Base-by-base conservation (phyloP, 2,797 vertebrate genomes). In the Typhlichthys eigenmanni region DNA sequence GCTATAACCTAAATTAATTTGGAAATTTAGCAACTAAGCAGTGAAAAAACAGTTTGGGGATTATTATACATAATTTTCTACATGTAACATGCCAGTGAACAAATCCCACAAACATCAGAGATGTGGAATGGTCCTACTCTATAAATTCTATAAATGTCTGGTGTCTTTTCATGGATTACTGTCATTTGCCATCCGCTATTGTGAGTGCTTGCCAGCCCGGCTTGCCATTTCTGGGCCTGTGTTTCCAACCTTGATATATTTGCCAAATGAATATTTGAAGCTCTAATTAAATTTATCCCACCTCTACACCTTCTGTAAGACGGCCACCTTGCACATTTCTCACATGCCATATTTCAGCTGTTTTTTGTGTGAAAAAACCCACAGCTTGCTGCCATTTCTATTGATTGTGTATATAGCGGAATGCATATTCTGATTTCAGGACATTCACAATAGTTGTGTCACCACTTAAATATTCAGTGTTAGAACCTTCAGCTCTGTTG, bases 231-330 rank as follows among this genome's bases (percentile, higher is more conserved):
- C 94, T 94, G 93, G 88, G 90, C 88, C 90, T 76, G 85, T 82
- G 92, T 93, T 88, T 92, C 82, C 86, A 95, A 95, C 93, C 95
- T 94, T 94, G 94, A 95, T 91, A 88, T 83, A 92, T 95, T 94
- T 96, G 95, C 95, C 95, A 97, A 96, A 95, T 95, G 94, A 95
- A 95, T 96, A 95, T 96, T 95, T 95, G 94, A 95, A 96, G 93
- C 93, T 90, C 94, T 97, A 98, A 98, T 98, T 97, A 96, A 96
- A 95, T 95, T 89, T 89, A 91, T 90, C 87, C 92, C 88, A 92
- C 91, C 90, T 93, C 92, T 93, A 90, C 93, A 95, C 95, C 92
- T 91, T 90, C 91, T 93, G 92, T 85, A 90, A 92, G 93, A 87
- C 79, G 87, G 86, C 87, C 87, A 85, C 85, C 86, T 89, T 88